phyloP scores from a whole-genome alignment of 2,888 invertebrate species.

The Corbicula japonica region DNA sequence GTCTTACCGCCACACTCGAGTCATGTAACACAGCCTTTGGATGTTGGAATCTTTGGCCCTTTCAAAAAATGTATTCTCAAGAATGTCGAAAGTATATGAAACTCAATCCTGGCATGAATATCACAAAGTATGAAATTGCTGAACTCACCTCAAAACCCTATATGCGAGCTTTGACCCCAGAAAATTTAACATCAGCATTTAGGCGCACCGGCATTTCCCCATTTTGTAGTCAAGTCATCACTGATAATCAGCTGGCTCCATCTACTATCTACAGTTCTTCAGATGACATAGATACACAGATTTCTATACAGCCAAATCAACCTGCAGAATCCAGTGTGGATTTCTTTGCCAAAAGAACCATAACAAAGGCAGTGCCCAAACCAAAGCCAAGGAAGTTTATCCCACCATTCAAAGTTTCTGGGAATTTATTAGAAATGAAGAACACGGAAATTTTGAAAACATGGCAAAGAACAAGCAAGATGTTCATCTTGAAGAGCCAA shows the following conservation, averaged over 20 bases:
- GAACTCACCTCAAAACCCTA: background rate
- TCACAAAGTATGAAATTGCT: background rate
- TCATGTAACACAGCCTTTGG: too few relatives aligned
- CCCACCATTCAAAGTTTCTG: background rate
- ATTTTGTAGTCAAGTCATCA: too few relatives aligned
- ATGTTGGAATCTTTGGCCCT: too few relatives aligned
- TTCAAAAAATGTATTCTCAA: too few relatives aligned
- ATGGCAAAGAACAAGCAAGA: background rate
- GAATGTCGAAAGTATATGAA: too few relatives aligned
- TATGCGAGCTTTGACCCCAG: background rate
- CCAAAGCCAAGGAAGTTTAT: background rate
- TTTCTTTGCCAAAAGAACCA: constrained; percentile 1
- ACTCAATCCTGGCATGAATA: too few relatives aligned
- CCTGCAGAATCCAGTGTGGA: background rate
- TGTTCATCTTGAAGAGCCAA: background rate
- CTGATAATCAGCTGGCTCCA: too few relatives aligned
- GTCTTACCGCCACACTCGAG: too few relatives aligned
- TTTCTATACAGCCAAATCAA: background rate
- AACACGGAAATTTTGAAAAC: background rate
- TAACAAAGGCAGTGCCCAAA: constrained; percentile 4
- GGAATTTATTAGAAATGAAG: background rate
- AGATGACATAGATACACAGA: too few relatives aligned
- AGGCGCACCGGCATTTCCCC: background rate
- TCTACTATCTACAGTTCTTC: too few relatives aligned
- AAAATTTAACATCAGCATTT: constrained; percentile 7